These are phyloP conservation scores for Aegithalos caudatus DNA, from an alignment of 2,113 vertebrate species.

Conservation along the genomic window DNA sequence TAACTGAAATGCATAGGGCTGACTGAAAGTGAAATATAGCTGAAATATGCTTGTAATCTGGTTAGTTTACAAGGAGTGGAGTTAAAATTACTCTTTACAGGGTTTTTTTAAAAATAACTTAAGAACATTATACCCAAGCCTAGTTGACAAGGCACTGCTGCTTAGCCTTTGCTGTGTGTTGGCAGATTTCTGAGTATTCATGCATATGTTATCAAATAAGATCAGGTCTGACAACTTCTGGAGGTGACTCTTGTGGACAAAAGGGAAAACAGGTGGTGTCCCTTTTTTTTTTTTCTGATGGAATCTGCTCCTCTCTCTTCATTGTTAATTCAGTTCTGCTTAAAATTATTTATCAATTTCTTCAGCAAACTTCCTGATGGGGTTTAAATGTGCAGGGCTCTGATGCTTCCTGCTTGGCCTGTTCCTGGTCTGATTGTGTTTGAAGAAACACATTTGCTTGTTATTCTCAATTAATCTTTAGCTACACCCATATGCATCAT, in stretches of 20 bases:
- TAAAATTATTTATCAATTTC: neutral
- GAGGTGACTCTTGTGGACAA: neutral
- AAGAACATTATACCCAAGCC: neutral
- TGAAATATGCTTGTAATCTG: neutral
- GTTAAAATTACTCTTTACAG: neutral
- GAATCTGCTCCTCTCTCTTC: neutral
- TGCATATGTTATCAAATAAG: neutral
- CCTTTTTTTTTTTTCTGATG: neutral
- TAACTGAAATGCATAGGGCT: neutral
- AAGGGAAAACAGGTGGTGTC: neutral
- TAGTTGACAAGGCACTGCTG: neutral
- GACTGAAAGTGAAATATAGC: neutral
- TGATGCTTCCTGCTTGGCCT: slow-evolving; percentile 8
- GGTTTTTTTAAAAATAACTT: neutral
- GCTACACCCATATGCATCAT: neutral
- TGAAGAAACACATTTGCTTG: neutral
- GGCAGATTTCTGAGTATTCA: neutral
- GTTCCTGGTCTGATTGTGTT: neutral
- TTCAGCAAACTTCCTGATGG: neutral
- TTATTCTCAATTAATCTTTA: slow-evolving; percentile 7
- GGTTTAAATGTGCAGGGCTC: neutral
- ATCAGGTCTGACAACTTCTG: slow-evolving; percentile 4
- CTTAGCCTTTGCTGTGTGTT: neutral
- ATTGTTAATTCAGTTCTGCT: neutral
- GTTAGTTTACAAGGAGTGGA: neutral